These are phyloP conservation scores for Hemibagrus guttatus DNA, from an alignment of 2,797 vertebrate genomes.

Conservation along the genomic window DNA sequence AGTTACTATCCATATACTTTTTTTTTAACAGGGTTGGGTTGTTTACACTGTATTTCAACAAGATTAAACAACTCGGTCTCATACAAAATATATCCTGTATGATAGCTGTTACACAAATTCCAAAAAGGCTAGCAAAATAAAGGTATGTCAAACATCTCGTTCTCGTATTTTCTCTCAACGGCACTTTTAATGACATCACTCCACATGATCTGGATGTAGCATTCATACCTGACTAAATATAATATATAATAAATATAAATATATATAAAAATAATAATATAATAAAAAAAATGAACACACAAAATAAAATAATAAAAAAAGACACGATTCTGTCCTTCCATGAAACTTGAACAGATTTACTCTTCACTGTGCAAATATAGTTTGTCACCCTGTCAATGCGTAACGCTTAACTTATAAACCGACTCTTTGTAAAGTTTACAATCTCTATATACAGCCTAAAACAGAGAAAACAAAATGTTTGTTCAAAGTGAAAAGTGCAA, in stretches of 20 bases:
- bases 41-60: background rate
- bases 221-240: background rate
- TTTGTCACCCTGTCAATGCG: background rate
- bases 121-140: background rate
- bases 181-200: background rate
- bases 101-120: background rate
- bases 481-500: conserved; percentile 42
- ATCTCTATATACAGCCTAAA: conserved; percentile 55
- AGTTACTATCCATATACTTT: background rate
- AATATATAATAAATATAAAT: too few relatives aligned
- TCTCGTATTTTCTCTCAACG: background rate
- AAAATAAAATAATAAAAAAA: background rate
- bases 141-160: background rate
- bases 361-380: conserved; percentile 40
- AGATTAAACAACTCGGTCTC: background rate
- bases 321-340: background rate
- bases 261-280: too few relatives aligned
- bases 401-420: conserved; percentile 20
- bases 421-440: conserved; percentile 52
- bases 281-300: too few relatives aligned
- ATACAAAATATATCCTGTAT: background rate
- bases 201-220: background rate
- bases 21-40: background rate
- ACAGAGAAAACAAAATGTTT: conserved; percentile 52
- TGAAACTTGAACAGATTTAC: conserved; percentile 33